phyloP scores from a whole-genome alignment of 2,113 vertebrate species.

The Talpa occidentalis region DNA sequence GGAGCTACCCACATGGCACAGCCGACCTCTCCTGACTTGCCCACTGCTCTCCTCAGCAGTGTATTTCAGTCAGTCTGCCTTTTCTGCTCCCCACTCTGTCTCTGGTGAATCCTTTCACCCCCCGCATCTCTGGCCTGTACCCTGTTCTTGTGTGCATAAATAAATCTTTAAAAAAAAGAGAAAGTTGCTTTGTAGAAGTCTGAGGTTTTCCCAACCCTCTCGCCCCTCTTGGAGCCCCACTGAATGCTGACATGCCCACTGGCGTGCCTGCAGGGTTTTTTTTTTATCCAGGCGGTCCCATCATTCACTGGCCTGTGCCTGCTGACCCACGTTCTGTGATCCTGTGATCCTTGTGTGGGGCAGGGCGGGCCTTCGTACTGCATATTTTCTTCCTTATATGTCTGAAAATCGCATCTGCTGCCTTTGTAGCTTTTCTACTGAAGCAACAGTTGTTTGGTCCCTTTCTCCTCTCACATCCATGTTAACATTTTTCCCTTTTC shows the following conservation, averaged over 20 bases:
- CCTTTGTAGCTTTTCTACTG: not conserved
- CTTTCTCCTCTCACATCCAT: not conserved
- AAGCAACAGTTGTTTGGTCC: not conserved
- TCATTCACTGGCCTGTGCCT: not conserved
- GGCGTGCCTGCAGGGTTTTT: not conserved
- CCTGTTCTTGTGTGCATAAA: too few relatives aligned
- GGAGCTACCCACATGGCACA: too few relatives aligned
- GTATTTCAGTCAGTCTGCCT: too few relatives aligned
- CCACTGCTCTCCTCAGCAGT: too few relatives aligned
- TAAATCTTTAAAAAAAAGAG: too few relatives aligned
- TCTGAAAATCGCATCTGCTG: not conserved
- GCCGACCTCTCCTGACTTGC: too few relatives aligned
- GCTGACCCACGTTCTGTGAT: not conserved
- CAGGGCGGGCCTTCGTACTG: not conserved
- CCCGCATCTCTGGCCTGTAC: too few relatives aligned
- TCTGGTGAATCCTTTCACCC: too few relatives aligned
- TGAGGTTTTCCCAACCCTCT: not conserved
- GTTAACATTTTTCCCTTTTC: not conserved
- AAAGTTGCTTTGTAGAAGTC: not conserved
- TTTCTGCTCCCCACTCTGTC: too few relatives aligned
- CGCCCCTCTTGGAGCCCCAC: too few relatives aligned
- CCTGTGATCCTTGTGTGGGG: not conserved
- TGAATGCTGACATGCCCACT: not conserved
- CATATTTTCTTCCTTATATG: not conserved
- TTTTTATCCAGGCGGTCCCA: not conserved